phyloP scores from a whole-genome alignment of 2,797 vertebrate species.

The Rhabdophis nuchalis region DNA sequence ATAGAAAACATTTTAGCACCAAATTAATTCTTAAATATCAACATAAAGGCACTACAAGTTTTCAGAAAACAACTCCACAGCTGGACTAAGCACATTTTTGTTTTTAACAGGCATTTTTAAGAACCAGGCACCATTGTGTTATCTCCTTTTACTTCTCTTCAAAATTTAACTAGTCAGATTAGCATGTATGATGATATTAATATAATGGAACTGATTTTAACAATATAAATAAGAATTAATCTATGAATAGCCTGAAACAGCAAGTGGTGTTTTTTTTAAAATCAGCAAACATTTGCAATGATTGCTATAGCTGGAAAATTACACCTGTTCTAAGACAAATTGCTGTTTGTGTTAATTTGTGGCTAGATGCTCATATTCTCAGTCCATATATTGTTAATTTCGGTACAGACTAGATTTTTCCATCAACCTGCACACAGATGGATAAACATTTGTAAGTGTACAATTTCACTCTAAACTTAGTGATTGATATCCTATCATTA shows the following conservation, averaged over 20 bases:
- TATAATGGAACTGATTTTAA: slow-evolving; percentile 33
- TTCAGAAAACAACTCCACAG: slow-evolving; percentile 51
- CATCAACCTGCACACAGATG: neutral
- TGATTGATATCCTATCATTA: neutral
- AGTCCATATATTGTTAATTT: neutral
- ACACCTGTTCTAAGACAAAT: neutral
- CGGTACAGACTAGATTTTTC: neutral
- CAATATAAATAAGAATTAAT: slow-evolving; percentile 4
- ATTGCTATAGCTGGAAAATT: neutral
- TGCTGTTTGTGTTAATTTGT: neutral
- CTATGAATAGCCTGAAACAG: slow-evolving; percentile 17
- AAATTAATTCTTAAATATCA: slow-evolving; percentile 53
- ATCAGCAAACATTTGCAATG: neutral
- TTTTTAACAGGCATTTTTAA: slow-evolving; percentile 21
- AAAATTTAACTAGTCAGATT: slow-evolving; percentile 14
- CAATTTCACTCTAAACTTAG: slow-evolving; percentile 1
- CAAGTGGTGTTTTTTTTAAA: neutral
- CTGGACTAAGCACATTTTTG: slow-evolving; percentile 11
- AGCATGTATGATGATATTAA: neutral
- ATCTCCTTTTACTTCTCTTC: neutral
- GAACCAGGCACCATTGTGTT: neutral
- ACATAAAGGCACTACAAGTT: slow-evolving; percentile 52
- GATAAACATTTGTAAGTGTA: neutral
- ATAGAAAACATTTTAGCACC: slow-evolving; percentile 56
- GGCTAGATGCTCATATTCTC: neutral